These are phyloP conservation scores for Muscicapa comitata DNA, from an alignment of 2,797 vertebrate species.

Conservation along the genomic window DNA sequence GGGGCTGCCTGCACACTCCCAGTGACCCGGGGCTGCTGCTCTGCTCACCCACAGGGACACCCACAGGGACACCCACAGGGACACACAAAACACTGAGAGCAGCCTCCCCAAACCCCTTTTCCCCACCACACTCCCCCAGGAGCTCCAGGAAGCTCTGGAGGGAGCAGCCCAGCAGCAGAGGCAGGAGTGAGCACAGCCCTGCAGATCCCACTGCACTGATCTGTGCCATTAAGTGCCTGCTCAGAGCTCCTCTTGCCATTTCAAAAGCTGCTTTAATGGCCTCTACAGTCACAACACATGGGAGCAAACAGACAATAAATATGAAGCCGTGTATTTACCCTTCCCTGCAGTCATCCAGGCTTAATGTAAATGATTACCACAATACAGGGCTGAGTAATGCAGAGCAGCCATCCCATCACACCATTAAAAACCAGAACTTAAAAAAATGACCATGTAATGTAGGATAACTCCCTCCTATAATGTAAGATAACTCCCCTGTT, in stretches of 20 bases:
- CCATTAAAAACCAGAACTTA: background rate
- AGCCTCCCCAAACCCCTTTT: background rate
- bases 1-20: no score
- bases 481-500: background rate
- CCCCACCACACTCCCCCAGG: background rate
- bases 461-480: background rate
- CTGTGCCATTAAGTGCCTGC: fast-evolving
- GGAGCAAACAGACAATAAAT: background rate
- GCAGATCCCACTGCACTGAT: background rate
- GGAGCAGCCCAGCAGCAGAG: background rate
- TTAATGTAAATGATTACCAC: background rate
- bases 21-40: no score
- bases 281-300: background rate
- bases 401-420: background rate
- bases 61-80: no score
- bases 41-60: no score
- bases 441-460: background rate
- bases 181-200: fast-evolving
- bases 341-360: background rate
- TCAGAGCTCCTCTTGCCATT: background rate
- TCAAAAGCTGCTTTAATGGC: background rate
- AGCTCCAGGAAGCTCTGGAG: background rate
- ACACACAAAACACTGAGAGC: no score
- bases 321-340: background rate
- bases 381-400: background rate